phyloP scores from a whole-genome alignment of 2,888 invertebrate species.

The Folsomia manolachei region DNA sequence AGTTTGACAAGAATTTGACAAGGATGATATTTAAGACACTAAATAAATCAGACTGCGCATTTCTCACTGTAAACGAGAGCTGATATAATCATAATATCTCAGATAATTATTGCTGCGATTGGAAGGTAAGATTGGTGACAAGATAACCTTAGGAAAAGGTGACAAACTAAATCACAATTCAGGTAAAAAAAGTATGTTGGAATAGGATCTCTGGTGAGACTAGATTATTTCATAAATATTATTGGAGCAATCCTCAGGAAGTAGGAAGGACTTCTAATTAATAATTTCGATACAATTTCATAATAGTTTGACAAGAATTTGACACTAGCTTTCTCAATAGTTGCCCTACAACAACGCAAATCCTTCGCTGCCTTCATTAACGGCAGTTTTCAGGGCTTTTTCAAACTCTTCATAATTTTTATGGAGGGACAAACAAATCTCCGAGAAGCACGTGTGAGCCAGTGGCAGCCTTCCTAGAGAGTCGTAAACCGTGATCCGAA shows the following conservation, averaged over 20 bases:
- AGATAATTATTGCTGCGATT: too few species aligned
- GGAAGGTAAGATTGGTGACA: too few species aligned
- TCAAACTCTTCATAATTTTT: slow-evolving; percentile 56
- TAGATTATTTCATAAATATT: neutral
- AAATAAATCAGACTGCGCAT: too few species aligned
- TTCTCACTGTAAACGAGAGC: too few species aligned
- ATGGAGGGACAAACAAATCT: slow-evolving; percentile 57
- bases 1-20: too few species aligned
- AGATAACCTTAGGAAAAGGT: too few species aligned
- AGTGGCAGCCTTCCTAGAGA: slow-evolving; percentile 56
- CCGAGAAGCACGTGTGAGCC: slow-evolving; percentile 59
- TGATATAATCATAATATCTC: too few species aligned
- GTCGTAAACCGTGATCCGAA: slow-evolving; percentile 55
- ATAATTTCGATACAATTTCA: neutral
- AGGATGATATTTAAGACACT: too few species aligned
- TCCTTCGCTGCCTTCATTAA: slow-evolving; percentile 56
- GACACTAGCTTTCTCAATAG: too few species aligned
- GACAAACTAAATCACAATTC: too few species aligned
- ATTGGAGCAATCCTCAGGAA: neutral
- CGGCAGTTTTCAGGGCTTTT: slow-evolving; percentile 54
- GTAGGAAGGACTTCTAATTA: neutral
- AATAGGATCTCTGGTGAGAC: neutral
- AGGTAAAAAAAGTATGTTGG: neutral
- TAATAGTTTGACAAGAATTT: too few species aligned
- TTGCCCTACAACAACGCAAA: slow-evolving; percentile 52